Percentiles rank a stretch among this genome's conserved stretches.
Evolutionary conservation across 2,888 invertebrate species (phyloP).

Genomic region (Barypeithes pellucidus): DNA sequence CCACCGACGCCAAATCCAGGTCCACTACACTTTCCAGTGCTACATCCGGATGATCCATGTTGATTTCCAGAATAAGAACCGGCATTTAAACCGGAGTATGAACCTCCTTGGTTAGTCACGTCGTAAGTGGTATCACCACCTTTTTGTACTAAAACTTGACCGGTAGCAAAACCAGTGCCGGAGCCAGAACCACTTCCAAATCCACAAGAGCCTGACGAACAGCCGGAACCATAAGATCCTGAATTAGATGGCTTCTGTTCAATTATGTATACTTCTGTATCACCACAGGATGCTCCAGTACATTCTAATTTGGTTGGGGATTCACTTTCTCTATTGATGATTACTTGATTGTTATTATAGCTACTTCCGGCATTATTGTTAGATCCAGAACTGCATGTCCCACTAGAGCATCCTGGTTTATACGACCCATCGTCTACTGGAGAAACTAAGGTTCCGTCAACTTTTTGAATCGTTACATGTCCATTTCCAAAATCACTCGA

Average conservation of each 20-base stretch:
- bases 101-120: constrained; percentile 39
- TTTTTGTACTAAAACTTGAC: constrained; percentile 49
- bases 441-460: constrained; percentile 37
- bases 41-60: constrained; percentile 17
- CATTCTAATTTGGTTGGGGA: constrained; percentile 17
- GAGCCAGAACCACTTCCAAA: constrained; percentile 29
- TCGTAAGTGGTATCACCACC: constrained; percentile 33
- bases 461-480: constrained; percentile 52
- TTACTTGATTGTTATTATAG: neutral
- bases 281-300: constrained; percentile 23
- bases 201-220: constrained; percentile 36
- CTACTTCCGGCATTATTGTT: constrained; percentile 21
- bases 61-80: constrained; percentile 21
- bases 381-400: constrained; percentile 21
- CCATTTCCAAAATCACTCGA: constrained; percentile 42
- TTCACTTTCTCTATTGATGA: neutral
- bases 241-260: constrained; percentile 21
- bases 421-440: constrained; percentile 28
- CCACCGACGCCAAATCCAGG: constrained; percentile 31
- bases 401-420: constrained; percentile 27
- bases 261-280: constrained; percentile 32
- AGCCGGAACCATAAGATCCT: constrained; percentile 26
- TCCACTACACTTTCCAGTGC: constrained; percentile 34
- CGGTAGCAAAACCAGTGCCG: constrained; percentile 39
- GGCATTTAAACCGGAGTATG: constrained; percentile 24